Percentiles rank a stretch among this genome's conserved stretches.
phyloP scores from a whole-genome alignment of 2,888 invertebrate species.

The Acanthosepion esculentum region DNA sequence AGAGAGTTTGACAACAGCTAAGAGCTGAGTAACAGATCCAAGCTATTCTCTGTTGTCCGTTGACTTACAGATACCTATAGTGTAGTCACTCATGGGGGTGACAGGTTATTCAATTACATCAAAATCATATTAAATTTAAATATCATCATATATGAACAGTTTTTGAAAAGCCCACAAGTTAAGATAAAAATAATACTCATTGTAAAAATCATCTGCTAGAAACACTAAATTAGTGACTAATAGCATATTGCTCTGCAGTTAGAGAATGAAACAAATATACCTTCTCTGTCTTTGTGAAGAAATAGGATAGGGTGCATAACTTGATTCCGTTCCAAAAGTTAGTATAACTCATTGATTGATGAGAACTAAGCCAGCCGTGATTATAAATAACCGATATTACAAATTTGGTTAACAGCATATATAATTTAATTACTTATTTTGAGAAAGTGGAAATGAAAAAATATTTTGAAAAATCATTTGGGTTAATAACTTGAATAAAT shows the following conservation, averaged over 20 bases:
- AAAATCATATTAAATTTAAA: too few relatives aligned
- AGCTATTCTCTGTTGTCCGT: too few relatives aligned
- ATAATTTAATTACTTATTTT: background rate
- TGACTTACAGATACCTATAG: too few relatives aligned
- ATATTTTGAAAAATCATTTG: background rate
- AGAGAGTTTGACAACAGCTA: too few relatives aligned
- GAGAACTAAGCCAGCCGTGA: background rate
- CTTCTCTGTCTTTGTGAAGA: background rate
- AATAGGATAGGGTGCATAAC: background rate
- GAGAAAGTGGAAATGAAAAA: background rate
- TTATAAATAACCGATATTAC: background rate
- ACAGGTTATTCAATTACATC: too few relatives aligned
- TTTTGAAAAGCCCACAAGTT: too few relatives aligned
- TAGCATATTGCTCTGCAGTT: background rate
- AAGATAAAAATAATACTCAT: background rate
- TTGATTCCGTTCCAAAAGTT: background rate
- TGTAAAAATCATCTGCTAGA: background rate
- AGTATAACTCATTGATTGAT: background rate
- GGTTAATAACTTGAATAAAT: background rate
- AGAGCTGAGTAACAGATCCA: too few relatives aligned
- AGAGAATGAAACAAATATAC: background rate
- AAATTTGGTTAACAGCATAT: background rate
- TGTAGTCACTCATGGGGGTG: too few relatives aligned
- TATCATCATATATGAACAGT: too few relatives aligned
- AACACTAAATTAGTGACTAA: background rate